A percentile compares a stretch with the other conserved stretches of the same genome.
phyloP scores from a whole-genome alignment of 2,797 vertebrate genomes.

The Semaprochilodus insignis region DNA sequence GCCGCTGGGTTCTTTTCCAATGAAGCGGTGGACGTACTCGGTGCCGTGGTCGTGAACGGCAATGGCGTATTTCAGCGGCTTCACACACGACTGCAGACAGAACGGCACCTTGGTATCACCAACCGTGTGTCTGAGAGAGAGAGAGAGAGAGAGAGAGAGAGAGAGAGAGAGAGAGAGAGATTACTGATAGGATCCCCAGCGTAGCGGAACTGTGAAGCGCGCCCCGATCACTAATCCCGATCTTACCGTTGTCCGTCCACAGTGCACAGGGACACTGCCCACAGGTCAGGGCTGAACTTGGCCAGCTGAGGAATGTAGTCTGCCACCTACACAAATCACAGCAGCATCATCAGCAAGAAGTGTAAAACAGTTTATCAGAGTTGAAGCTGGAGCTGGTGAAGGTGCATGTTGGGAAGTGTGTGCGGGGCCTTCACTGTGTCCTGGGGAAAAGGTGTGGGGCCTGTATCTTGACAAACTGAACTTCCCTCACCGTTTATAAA shows the following conservation, averaged over 20 bases:
- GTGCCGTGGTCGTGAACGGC: slow-evolving; percentile 96
- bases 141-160: slow-evolving; percentile 17
- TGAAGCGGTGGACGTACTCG: slow-evolving; percentile 96
- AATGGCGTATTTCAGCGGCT: slow-evolving; percentile 96
- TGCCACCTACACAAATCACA: slow-evolving; percentile 83
- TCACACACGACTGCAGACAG: slow-evolving; percentile 97
- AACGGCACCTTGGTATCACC: slow-evolving; percentile 99
- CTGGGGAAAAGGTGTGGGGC: too few species aligned
- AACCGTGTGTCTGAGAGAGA: slow-evolving; percentile 86
- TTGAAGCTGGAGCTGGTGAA: too few species aligned
- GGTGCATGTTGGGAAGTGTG: too few species aligned
- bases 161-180: too few species aligned
- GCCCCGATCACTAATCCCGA: not conserved
- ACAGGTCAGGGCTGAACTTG: slow-evolving; percentile 96
- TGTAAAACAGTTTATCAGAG: too few species aligned
- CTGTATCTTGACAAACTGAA: too few species aligned
- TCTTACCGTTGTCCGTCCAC: slow-evolving; percentile 96
- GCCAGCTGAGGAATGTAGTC: slow-evolving; percentile 98
- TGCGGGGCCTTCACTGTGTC: too few species aligned
- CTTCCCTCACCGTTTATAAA: too few species aligned
- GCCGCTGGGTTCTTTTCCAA: slow-evolving; percentile 97
- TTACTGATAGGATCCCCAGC: not conserved
- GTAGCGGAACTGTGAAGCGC: not conserved
- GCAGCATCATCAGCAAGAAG: not conserved
- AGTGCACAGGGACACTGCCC: slow-evolving; percentile 95